Conservation (phyloP, 2,797 vertebrate genomes). For the Pseudotriccus pelzelni region DNA sequence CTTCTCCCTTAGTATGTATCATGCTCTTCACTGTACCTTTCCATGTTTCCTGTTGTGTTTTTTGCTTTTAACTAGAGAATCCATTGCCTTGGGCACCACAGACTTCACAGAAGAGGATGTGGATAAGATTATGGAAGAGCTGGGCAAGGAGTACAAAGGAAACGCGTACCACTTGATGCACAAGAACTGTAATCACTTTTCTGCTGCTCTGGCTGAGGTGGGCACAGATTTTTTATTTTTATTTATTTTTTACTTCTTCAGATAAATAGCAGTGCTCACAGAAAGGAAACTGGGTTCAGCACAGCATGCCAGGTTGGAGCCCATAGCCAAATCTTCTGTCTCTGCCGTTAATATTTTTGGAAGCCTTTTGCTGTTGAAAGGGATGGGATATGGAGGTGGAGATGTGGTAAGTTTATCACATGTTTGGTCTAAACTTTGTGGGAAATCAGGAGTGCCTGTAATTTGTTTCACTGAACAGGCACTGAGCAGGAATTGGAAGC, state of each 20-base stretch:
- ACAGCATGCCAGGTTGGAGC: background rate
- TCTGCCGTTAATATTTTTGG: background rate
- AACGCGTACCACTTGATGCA: slow-evolving; percentile 91
- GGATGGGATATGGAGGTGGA: background rate
- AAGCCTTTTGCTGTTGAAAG: background rate
- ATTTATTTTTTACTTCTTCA: background rate
- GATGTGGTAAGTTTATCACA: background rate
- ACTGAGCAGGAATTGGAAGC: background rate
- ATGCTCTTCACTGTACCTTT: background rate
- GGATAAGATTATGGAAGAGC: slow-evolving; percentile 93
- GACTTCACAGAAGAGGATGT: slow-evolving; percentile 92
- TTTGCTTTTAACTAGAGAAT: slow-evolving; percentile 80
- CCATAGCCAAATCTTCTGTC: background rate
- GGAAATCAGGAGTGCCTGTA: background rate
- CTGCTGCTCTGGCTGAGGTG: slow-evolving; percentile 89
- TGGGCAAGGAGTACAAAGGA: slow-evolving; percentile 90
- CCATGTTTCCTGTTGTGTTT: background rate
- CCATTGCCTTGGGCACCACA: slow-evolving; percentile 90
- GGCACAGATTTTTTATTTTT: background rate
- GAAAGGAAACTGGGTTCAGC: background rate
- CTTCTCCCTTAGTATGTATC: background rate
- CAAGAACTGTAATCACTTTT: slow-evolving; percentile 94
- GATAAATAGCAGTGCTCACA: background rate
- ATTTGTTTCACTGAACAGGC: background rate
- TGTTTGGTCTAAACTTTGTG: background rate